Evolutionary conservation across 2,888 invertebrate genomes (phyloP), one percentile per base, ranked within the genome.

Genomic region (Leuctra nigra): DNA sequence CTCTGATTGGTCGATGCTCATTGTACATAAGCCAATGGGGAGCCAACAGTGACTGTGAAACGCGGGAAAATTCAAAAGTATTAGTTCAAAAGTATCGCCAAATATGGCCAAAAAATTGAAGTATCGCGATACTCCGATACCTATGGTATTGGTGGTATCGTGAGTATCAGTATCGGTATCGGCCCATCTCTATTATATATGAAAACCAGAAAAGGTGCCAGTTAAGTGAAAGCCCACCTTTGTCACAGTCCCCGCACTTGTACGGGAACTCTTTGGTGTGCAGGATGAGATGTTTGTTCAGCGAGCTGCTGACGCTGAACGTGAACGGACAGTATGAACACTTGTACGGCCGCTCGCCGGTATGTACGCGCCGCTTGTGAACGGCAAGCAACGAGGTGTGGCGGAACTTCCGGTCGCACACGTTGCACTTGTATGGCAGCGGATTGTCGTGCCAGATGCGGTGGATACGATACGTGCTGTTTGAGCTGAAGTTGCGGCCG

Each of bases 271-370:
- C 54, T 9, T 61, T 59, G 2, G 65, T 65, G 53, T 65, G 65
- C 13, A 63, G 53, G 16, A 62, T 70, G 59, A 75, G 65, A 62
- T 76, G 75, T 35, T 68, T 68, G 61, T 75, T 75, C 46, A 73
- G 68, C 9, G 73, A 72, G 48, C 72, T 70, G 16, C 73, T 71
- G 63, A 69, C 66, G 50, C 73, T 73, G 62, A 72, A 72, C 1
- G 72, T 66, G 61, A 74, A 73, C 7, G 69, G 61, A 60, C 76
- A 76, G 63, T 69, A 68, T 13, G 69, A 69, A 61, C 75, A 76
- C 57, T 70, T 69, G 65, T 75, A 75, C 1, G 72, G 72, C 56
- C 70, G 69, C 56, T 72, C 70, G 1, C 75, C 74, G 1, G 73
- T 70, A 64, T 75, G 75, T 13, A 71, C 68, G 70, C 74, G 72